These are phyloP conservation scores for Ginglymostoma cirratum DNA, from an alignment of 2,113 vertebrate species.

Conservation along the genomic window DNA sequence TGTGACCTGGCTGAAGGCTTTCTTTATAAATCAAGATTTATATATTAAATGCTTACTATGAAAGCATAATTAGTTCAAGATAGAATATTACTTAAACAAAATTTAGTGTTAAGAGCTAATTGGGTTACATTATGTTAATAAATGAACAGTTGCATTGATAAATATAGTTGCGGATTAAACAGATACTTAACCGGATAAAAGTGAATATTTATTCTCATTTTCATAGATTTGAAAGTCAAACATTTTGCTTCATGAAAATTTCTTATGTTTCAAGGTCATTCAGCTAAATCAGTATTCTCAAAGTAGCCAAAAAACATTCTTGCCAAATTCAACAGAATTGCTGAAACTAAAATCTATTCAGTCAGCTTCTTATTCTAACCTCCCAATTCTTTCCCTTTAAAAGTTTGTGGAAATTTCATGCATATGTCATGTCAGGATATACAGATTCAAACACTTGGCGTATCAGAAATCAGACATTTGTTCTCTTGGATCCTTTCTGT, in stretches of 20 bases:
- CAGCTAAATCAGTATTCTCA: not conserved
- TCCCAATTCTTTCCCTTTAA: constrained; percentile 13
- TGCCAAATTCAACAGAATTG: not conserved
- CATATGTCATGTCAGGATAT: not conserved
- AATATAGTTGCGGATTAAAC: constrained; percentile 6
- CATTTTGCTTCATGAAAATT: not conserved
- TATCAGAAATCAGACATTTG: not conserved
- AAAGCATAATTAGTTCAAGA: not conserved
- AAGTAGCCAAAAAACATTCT: not conserved
- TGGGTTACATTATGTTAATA: not conserved
- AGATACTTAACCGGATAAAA: not conserved
- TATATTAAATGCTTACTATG: not conserved
- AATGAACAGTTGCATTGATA: constrained; percentile 17
- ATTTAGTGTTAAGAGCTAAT: not conserved
- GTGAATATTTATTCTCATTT: not conserved
- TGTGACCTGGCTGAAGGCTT: not conserved
- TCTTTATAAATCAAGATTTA: not conserved
- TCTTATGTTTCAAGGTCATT: not conserved
- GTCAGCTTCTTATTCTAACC: not conserved
- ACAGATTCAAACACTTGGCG: not conserved
- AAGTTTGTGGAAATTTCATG: not conserved
- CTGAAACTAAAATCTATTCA: not conserved
- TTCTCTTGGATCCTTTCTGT: not conserved
- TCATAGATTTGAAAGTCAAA: not conserved
- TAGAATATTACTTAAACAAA: not conserved